Evolutionary conservation across 2,113 vertebrate species (phyloP).

Genomic region (Alosa alosa): DNA sequence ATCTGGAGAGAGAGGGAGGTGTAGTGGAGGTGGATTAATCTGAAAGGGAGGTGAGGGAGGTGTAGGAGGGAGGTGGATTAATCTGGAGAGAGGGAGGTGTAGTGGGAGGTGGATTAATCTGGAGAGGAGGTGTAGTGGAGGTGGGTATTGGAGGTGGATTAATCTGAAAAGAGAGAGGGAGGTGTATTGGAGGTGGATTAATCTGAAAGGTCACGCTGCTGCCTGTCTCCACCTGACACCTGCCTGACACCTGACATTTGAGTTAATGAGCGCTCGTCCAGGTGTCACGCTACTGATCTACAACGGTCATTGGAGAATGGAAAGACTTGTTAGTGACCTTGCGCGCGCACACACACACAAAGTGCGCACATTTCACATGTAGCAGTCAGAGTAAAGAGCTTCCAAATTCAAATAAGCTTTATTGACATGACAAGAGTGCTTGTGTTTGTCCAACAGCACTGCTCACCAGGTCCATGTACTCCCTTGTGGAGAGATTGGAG

Average conservation of each 20-base stretch:
- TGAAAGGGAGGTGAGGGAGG: too few species aligned
- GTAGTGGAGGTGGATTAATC: neutral
- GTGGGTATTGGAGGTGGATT: neutral
- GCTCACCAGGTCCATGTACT: too few species aligned
- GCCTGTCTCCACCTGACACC: neutral
- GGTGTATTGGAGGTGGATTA: neutral
- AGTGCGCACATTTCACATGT: too few species aligned
- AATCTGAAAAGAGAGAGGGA: neutral
- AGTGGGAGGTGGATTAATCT: neutral
- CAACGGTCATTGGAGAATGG: neutral
- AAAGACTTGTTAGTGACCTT: too few species aligned
- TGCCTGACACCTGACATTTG: neutral
- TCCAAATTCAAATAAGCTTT: too few species aligned
- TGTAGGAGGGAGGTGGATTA: too few species aligned
- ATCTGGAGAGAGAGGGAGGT: neutral
- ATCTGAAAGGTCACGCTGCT: neutral
- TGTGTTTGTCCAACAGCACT: too few species aligned
- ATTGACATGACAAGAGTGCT: too few species aligned
- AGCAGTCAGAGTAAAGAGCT: too few species aligned
- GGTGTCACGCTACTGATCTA: neutral
- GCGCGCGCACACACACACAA: too few species aligned
- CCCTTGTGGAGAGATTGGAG: too few species aligned
- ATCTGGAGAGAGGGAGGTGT: neutral
- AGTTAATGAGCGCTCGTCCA: neutral
- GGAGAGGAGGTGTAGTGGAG: neutral